Conservation (phyloP, 2,888 invertebrate genomes). For the Allolobophora icterica region DNA sequence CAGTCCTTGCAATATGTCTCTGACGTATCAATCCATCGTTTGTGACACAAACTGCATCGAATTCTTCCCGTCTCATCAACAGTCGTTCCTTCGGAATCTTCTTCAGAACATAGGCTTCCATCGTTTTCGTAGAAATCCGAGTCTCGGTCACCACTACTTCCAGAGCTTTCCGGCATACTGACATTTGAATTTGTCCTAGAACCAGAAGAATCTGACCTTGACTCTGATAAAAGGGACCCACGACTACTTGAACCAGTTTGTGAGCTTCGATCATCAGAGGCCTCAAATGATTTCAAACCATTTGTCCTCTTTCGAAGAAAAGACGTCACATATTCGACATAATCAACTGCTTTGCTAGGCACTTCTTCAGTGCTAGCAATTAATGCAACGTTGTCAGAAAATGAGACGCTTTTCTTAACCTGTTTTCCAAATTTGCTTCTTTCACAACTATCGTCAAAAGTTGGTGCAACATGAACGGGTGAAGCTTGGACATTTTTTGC, state of each 20-base stretch:
- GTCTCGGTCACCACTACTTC: neutral
- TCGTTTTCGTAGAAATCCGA: conserved; percentile 24
- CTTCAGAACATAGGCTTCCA: neutral
- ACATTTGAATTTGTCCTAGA: neutral
- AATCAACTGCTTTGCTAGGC: neutral
- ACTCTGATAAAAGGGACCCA: conserved; percentile 8
- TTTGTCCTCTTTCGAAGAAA: conserved; percentile 24
- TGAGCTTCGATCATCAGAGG: neutral
- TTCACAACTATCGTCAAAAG: neutral
- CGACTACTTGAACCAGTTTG: neutral
- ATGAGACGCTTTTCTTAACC: conserved; percentile 14
- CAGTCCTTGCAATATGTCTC: neutral
- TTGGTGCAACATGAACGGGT: neutral
- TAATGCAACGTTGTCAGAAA: conserved; percentile 14
- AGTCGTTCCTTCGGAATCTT: neutral
- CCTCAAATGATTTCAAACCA: neutral
- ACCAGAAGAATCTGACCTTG: conserved; percentile 8
- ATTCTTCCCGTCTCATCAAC: conserved; percentile 21
- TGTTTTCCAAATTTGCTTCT: conserved; percentile 21
- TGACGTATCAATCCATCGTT: conserved; percentile 1
- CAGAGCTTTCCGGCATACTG: conserved; percentile 24
- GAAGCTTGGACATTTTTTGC: neutral
- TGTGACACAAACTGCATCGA: conserved; percentile 20
- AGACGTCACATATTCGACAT: neutral
- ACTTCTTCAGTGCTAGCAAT: conserved; percentile 19